Percentiles rank a stretch among this genome's conserved stretches.
phyloP scores from a whole-genome alignment of 2,113 vertebrate genomes.

The Macquaria ambigua region DNA sequence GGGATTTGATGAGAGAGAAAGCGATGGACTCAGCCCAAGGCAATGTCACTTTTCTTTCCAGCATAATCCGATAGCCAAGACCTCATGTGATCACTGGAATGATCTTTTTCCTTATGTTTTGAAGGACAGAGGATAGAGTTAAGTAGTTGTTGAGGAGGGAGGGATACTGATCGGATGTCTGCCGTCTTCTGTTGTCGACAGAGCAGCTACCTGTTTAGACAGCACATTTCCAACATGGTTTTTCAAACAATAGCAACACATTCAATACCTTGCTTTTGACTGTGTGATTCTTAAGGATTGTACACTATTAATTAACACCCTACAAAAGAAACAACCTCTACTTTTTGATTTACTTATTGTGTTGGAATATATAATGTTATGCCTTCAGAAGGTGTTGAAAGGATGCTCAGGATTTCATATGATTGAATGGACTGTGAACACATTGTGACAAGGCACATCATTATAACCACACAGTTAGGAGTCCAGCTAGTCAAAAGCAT shows the following conservation, averaged over 20 bases:
- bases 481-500: not conserved
- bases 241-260: not conserved
- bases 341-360: not conserved
- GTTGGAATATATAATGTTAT: not conserved
- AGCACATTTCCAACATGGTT: not conserved
- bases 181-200: not conserved
- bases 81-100: conserved; percentile 55
- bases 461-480: not conserved
- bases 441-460: not conserved
- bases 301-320: not conserved
- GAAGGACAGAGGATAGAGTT: not conserved
- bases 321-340: not conserved
- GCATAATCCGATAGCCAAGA: conserved; percentile 23
- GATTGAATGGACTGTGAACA: not conserved
- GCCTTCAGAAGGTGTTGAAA: not conserved
- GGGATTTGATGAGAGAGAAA: not conserved
- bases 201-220: not conserved
- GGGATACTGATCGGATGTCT: not conserved
- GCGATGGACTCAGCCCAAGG: not conserved
- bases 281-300: not conserved
- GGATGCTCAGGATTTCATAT: not conserved
- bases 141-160: not conserved
- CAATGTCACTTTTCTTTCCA: conserved; percentile 19
- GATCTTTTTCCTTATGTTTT: conserved; percentile 6
- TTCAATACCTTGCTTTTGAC: not conserved